Percentiles rank a stretch among this genome's conserved stretches.
These are phyloP conservation scores for Sarcoramphus papa DNA, from an alignment of 2,797 vertebrate genomes.

Conservation along the genomic window DNA sequence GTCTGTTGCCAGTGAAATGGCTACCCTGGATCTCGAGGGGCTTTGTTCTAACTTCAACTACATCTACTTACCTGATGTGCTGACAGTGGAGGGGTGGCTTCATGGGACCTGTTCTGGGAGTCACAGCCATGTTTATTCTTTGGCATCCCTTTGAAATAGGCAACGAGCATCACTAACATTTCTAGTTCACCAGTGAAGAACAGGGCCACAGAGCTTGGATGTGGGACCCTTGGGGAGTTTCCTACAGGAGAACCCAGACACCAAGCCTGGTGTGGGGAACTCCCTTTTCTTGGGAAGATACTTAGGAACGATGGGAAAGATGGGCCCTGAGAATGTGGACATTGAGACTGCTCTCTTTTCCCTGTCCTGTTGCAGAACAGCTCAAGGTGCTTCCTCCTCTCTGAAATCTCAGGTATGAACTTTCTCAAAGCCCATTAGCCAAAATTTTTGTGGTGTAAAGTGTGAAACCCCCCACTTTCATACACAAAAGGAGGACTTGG, in stretches of 20 bases:
- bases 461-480: accelerated
- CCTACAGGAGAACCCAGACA: neutral
- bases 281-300: neutral
- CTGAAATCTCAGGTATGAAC: neutral
- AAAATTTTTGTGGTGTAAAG: neutral
- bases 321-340: neutral
- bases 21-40: accelerated
- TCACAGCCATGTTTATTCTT: neutral
- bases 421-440: neutral
- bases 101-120: neutral
- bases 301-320: neutral
- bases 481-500: neutral
- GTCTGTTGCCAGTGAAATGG: neutral
- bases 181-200: neutral
- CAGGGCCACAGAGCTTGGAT: neutral
- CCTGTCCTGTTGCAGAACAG: neutral
- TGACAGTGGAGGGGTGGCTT: neutral
- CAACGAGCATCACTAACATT: neutral
- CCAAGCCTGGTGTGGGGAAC: neutral
- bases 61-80: neutral
- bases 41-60: neutral
- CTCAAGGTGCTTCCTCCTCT: neutral
- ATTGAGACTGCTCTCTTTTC: neutral
- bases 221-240: neutral
- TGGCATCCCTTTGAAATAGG: neutral